These are phyloP conservation scores for Brachionus plicatilis DNA, from an alignment of 1,140 invertebrate genomes.

Conservation along the genomic window DNA sequence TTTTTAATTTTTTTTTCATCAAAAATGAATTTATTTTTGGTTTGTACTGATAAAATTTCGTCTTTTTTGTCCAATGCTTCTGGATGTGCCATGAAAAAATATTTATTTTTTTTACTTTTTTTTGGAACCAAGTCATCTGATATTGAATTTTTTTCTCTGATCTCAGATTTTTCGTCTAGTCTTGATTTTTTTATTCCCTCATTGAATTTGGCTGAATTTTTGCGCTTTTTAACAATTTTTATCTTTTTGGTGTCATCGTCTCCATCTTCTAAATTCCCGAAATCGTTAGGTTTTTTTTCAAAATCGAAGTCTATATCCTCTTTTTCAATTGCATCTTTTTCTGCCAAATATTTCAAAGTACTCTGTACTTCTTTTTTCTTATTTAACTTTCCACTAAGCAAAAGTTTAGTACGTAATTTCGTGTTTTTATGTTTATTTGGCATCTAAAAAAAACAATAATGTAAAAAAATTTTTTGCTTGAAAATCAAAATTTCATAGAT, in stretches of 20 bases:
- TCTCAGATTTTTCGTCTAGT: neutral
- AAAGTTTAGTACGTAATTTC: constrained; percentile 11
- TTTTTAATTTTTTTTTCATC: constrained; percentile 21
- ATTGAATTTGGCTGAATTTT: neutral
- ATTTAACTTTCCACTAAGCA: constrained; percentile 21
- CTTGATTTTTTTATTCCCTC: neutral
- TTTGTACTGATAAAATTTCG: neutral
- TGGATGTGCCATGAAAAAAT: constrained; percentile 39
- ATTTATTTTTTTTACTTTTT: constrained; percentile 41
- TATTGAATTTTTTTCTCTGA: neutral
- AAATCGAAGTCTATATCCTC: constrained; percentile 17
- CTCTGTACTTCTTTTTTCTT: constrained; percentile 14
- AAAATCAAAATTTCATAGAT: neutral
- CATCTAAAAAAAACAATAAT: neutral
- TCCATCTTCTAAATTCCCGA: neutral
- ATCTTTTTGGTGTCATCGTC: constrained; percentile 7
- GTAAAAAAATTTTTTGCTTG: neutral
- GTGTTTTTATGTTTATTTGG: constrained; percentile 23
- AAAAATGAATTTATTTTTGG: constrained; percentile 19
- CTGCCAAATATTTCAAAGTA: neutral
- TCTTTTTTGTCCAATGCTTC: constrained; percentile 34
- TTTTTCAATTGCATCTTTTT: constrained; percentile 24
- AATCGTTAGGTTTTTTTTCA: neutral
- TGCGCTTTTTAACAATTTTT: constrained; percentile 18
- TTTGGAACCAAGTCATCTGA: neutral